Evolutionary conservation across 2,888 invertebrate species (phyloP).

Genomic region (Oxyteleia sp.): DNA sequence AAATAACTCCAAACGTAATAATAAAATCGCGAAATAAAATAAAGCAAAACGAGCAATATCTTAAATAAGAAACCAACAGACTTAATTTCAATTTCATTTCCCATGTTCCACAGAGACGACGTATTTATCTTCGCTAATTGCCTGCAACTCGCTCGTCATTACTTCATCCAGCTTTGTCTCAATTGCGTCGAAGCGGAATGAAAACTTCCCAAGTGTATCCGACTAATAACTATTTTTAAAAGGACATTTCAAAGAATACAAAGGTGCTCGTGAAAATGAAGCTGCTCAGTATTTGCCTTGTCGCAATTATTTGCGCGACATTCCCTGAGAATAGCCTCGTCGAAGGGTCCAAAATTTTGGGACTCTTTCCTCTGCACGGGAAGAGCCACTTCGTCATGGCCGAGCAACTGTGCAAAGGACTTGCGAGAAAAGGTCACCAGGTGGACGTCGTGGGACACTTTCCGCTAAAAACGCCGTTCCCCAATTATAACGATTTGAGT

Average conservation of each 20-base stretch:
- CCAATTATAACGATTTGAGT: conserved; percentile 82
- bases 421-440: conserved; percentile 88
- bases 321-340: conserved; percentile 1
- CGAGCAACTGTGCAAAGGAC: conserved; percentile 86
- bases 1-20: too few species aligned
- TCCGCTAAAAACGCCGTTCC: conserved; percentile 77
- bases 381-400: conserved; percentile 88
- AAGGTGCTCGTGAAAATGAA: conserved; percentile 25
- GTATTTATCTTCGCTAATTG: conserved; percentile 35
- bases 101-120: conserved; percentile 15
- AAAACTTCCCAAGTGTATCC: conserved; percentile 13
- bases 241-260: too few species aligned
- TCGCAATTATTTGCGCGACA: not conserved
- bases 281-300: not conserved
- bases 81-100: conserved; percentile 8
- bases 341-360: conserved; percentile 87
- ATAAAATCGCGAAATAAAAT: too few species aligned
- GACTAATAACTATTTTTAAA: conserved; percentile 9
- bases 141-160: conserved; percentile 17
- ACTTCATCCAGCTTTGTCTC: conserved; percentile 11
- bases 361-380: conserved; percentile 87
- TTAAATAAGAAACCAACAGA: not conserved
- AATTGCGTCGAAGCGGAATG: conserved; percentile 29
- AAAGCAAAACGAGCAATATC: too few species aligned
- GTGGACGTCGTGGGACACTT: conserved; percentile 86